A percentile compares a stretch with the other conserved stretches of the same genome.
These are phyloP conservation scores for Rhabdornis inornatus DNA, from an alignment of 2,113 vertebrate species.

Conservation along the genomic window DNA sequence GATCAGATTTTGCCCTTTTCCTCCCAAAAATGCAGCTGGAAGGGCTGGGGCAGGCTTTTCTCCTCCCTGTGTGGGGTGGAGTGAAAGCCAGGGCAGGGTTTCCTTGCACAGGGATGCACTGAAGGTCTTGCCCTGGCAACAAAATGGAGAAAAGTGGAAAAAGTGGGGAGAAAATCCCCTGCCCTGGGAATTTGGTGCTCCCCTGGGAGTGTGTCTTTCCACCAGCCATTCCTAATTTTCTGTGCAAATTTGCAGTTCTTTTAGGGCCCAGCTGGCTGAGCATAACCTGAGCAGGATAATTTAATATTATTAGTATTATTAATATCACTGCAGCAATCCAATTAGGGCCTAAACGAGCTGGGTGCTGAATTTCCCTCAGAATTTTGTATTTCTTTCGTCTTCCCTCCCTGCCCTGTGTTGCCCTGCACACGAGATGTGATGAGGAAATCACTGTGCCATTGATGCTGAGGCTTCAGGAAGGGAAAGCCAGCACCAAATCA, in stretches of 20 bases:
- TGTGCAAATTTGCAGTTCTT: not conserved
- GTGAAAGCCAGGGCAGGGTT: rapidly evolving
- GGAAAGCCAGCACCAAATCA: not conserved
- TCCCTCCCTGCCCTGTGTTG: not conserved
- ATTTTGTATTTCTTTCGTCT: not conserved
- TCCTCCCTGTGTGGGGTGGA: not conserved
- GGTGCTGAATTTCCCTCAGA: not conserved
- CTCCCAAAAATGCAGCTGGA: not conserved
- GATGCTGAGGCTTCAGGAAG: not conserved
- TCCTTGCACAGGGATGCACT: not conserved
- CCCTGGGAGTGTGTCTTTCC: not conserved
- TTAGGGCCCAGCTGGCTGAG: not conserved
- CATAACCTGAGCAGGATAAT: not conserved
- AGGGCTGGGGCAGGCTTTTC: not conserved
- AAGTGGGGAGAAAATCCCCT: not conserved
- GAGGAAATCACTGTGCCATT: not conserved
- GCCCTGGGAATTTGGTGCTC: not conserved
- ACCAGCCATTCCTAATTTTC: not conserved
- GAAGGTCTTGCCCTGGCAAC: rapidly evolving
- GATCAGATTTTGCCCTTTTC: not conserved
- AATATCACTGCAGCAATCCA: not conserved
- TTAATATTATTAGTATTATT: not conserved
- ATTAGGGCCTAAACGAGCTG: not conserved
- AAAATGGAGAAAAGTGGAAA: too few species aligned
- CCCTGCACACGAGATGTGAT: not conserved